Base-by-base conservation (phyloP, 2,797 vertebrate genomes). In the Poecilia wingei region DNA sequence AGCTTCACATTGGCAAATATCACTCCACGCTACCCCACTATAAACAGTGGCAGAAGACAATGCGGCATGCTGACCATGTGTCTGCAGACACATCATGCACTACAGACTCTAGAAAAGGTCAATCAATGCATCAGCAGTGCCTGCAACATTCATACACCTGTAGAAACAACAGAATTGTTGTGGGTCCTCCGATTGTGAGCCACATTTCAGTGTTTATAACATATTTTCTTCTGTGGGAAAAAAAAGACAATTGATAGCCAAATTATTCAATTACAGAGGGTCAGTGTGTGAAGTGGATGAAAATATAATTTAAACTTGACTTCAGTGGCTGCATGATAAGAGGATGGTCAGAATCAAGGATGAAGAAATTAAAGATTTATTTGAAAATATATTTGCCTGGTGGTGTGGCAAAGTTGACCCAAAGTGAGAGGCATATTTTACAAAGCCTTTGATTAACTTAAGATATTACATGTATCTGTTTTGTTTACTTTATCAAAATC, bases 101-200 rank as follows among this genome's bases (percentile, higher is more conserved):
- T 91, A 86, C 89, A 91, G 86, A 73, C 86, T 83, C 84, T 74
- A 73, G 16, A 43, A 87, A 87, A 83, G 76, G 80, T 82, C 20
- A 64, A 78, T 72, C 47, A 22, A 76, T 22, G 45, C 80, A 36
- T 45, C 22, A 66, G 49, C 78, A 61, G 41, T 25, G 76, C 51
- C 81, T 74, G 79, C 64, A 33, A 86, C 72, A 79, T 78, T 75
- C n/a, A 33, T 83, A 31, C 66, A 80, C 75, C 82, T 85, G 82
- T 79, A 85, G 77, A 25, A 36, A 53, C 74, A 53, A 69, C 78
- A 12, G 43, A 74, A 69, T 3, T n/a, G 41, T 55, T 72, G 28
- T n/a, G 47, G 68, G 14, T 36, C 16, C 76, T 77, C 43, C n/a
- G 28, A 13, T 6, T 9, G 20, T 51, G 33, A 72, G 46, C 87